Evolutionary conservation across 2,888 invertebrate genomes (phyloP), one percentile per base, ranked within the genome.

Genomic region (Rhyacophila evoluta): DNA sequence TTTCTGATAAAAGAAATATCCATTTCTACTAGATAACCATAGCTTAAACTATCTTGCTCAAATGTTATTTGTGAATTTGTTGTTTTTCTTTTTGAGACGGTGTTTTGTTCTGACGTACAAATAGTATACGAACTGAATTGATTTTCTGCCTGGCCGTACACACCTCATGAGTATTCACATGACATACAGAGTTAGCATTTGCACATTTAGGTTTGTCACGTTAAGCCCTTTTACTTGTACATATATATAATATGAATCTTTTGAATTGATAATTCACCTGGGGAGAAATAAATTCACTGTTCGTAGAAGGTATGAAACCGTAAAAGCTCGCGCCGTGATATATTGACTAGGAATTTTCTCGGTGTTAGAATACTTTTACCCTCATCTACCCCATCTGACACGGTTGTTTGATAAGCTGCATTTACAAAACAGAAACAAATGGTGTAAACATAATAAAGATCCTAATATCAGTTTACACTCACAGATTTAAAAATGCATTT

Each of bases 241-340:
- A n/a, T n/a, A n/a, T 25, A 19, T 55, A 55, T 19, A 55, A 55
- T 55, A 55, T 55, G 55, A 55, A 55, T 55, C 55, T 55, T 25
- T 55, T 19, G 55, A 55, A 55, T 55, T 25, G 19, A 19, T 55
- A 55, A 55, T 55, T 55, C 55, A 55, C 25, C 25, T 8, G 19
- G 55, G 55, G 55, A 8, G 55, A 55, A 19, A 55, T 25, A 55
- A 25, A 55, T 55, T 55, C 19, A 19, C 15, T 19, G 15, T 55
- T 55, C 19, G 2, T 15, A 33, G 29, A 6, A 33, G 55, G 8
- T 55, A 55, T 2, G 1, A 25, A 55, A 25, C 25, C 25, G 29
- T 55, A 25, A 55, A 19, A 55, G 55, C 25, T 19, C 10, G 12
- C 6, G 19, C 15, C 19, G 15, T 55, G 55, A 55, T 55, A 55